Evolutionary conservation across 2,888 invertebrate genomes (phyloP).

Genomic region (Ichneumon xanthorius): DNA sequence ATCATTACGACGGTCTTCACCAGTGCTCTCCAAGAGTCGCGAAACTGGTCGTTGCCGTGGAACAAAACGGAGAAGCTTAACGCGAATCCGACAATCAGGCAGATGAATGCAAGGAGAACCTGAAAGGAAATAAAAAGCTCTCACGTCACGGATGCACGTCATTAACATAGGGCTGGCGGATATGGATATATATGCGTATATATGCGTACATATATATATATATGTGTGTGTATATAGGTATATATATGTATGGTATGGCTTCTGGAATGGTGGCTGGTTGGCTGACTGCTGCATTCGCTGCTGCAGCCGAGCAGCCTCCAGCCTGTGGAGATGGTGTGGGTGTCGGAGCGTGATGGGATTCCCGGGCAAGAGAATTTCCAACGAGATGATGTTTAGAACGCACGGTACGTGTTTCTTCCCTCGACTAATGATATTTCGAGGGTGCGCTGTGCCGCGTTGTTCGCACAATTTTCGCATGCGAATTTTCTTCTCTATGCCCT

Average conservation of each 20-base stretch:
- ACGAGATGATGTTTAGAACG: conserved; percentile 51
- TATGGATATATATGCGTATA: background rate
- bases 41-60: conserved; percentile 83
- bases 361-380: conserved; percentile 23
- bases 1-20: conserved; percentile 87
- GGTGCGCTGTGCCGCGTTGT: conserved; percentile 20
- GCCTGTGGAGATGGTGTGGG: conserved; percentile 19
- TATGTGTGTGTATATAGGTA: conserved; percentile 49
- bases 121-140: conserved; percentile 78
- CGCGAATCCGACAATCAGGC: conserved; percentile 86
- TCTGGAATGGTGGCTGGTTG: conserved; percentile 17
- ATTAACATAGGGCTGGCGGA: conserved; percentile 70
- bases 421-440: conserved; percentile 46
- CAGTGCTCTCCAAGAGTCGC: conserved; percentile 76
- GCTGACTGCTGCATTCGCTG: conserved; percentile 49
- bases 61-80: conserved; percentile 87
- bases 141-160: conserved; percentile 70
- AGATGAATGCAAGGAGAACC: conserved; percentile 86
- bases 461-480: conserved; percentile 24
- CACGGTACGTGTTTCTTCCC: conserved; percentile 21
- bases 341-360: conserved; percentile 16
- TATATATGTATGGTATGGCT: conserved; percentile 23
- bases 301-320: conserved; percentile 1
- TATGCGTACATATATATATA: background rate
- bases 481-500: background rate